These are phyloP conservation scores for Hesperophylax magnus DNA, from an alignment of 1,140 invertebrate species.

Conservation along the genomic window DNA sequence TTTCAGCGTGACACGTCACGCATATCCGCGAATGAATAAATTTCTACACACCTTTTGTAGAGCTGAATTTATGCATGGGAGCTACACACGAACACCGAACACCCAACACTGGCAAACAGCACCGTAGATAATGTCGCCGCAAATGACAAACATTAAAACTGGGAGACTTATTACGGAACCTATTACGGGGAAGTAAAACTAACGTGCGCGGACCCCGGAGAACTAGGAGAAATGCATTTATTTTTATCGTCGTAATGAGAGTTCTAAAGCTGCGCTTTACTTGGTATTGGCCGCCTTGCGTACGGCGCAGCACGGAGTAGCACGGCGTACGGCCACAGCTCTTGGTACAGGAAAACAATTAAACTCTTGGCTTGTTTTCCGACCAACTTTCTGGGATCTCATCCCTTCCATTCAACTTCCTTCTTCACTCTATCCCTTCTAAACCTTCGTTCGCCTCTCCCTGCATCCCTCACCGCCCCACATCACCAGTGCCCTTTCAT, in stretches of 20 bases:
- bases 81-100: constrained; percentile 6
- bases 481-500: neutral
- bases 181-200: neutral
- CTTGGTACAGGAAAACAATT: constrained; percentile 64
- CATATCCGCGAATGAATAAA: constrained; percentile 47
- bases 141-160: constrained; percentile 30
- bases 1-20: constrained; percentile 34
- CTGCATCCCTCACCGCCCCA: too few relatives aligned
- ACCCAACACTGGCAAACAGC: neutral
- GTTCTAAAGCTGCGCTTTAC: constrained; percentile 37
- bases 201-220: constrained; percentile 4
- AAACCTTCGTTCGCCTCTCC: neutral
- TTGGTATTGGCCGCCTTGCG: constrained; percentile 51
- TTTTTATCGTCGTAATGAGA: constrained; percentile 43
- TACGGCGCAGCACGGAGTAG: too few relatives aligned
- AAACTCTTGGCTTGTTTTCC: constrained; percentile 62
- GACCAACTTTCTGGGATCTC: constrained; percentile 50
- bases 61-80: constrained; percentile 31
- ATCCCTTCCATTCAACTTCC: constrained; percentile 42
- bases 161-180: constrained; percentile 21
- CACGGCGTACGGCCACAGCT: constrained; percentile 53
- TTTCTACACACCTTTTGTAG: constrained; percentile 30
- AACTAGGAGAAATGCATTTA: constrained; percentile 43
- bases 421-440: constrained; percentile 15
- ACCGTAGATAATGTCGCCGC: constrained; percentile 21